A percentile compares a stretch with the other conserved stretches of the same genome.
phyloP scores from a whole-genome alignment of 2,797 vertebrate genomes.

The Austrolebias charrua region DNA sequence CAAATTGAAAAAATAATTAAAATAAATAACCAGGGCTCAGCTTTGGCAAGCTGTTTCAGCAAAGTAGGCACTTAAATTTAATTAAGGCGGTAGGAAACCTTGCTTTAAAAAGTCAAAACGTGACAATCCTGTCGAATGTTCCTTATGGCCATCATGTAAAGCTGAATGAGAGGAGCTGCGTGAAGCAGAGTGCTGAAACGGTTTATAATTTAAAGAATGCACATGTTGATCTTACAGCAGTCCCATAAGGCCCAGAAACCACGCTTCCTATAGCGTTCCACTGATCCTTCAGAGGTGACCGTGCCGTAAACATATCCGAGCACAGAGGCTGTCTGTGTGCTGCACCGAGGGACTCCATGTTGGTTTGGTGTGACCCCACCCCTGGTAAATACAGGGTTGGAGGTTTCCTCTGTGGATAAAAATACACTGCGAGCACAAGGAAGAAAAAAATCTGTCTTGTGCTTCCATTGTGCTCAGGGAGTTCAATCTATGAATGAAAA shows the following conservation, averaged over 20 bases:
- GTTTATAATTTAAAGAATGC: conserved; percentile 18
- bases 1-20: no score
- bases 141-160: neutral
- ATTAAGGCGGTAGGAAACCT: no score
- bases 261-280: conserved; percentile 50
- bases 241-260: conserved; percentile 36
- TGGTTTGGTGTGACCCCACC: conserved; percentile 76
- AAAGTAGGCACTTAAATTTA: no score
- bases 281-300: conserved; percentile 58
- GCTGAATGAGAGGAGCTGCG: conserved; percentile 32
- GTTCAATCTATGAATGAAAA: conserved; percentile 10
- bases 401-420: conserved; percentile 77
- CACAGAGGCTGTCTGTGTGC: conserved; percentile 66
- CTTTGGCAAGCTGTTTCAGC: no score
- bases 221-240: conserved; percentile 32
- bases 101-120: no score
- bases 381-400: conserved; percentile 81
- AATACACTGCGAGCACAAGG: conserved; percentile 69
- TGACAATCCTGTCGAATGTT: neutral
- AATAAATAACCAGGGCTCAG: no score
- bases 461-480: conserved; percentile 43
- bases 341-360: conserved; percentile 53
- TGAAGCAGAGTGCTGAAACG: conserved; percentile 18
- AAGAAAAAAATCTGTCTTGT: conserved; percentile 39
- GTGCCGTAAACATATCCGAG: conserved; percentile 55